A percentile compares a stretch with the other conserved stretches of the same genome.
Conservation (phyloP, 2,888 invertebrate species). For the Perithous albicinctus region DNA sequence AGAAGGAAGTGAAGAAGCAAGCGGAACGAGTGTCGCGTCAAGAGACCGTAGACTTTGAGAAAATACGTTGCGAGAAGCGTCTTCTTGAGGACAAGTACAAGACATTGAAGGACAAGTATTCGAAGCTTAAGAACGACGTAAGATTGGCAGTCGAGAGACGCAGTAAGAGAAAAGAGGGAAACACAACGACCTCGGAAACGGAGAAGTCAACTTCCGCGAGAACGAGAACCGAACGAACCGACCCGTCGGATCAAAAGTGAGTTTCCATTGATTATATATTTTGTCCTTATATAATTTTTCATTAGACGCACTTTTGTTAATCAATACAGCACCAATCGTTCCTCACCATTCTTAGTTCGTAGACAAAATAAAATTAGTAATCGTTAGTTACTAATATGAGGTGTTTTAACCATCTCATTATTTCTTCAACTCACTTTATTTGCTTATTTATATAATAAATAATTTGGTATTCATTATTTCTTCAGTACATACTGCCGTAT, state of each 20-base stretch:
- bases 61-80: slow-evolving; percentile 89
- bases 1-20: slow-evolving; percentile 84
- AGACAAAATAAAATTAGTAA: neutral
- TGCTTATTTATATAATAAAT: too few relatives aligned
- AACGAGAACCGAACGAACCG: slow-evolving; percentile 87
- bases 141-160: slow-evolving; percentile 91
- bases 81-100: slow-evolving; percentile 92
- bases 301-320: neutral
- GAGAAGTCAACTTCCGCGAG: slow-evolving; percentile 90
- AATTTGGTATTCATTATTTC: too few relatives aligned
- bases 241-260: slow-evolving; percentile 83
- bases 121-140: slow-evolving; percentile 92
- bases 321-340: slow-evolving; percentile 15
- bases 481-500: too few relatives aligned
- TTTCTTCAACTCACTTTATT: too few relatives aligned
- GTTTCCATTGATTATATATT: slow-evolving; percentile 67
- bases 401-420: too few relatives aligned
- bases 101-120: slow-evolving; percentile 93
- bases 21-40: slow-evolving; percentile 78
- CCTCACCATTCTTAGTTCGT: slow-evolving; percentile 24
- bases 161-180: slow-evolving; percentile 86
- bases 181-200: slow-evolving; percentile 91
- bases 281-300: slow-evolving; percentile 12
- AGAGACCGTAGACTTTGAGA: slow-evolving; percentile 86
- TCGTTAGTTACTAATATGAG: slow-evolving; percentile 25